Percentiles rank a stretch among this genome's conserved stretches.
phyloP scores from a whole-genome alignment of 2,888 invertebrate species.

The Endotricha flammealis region DNA sequence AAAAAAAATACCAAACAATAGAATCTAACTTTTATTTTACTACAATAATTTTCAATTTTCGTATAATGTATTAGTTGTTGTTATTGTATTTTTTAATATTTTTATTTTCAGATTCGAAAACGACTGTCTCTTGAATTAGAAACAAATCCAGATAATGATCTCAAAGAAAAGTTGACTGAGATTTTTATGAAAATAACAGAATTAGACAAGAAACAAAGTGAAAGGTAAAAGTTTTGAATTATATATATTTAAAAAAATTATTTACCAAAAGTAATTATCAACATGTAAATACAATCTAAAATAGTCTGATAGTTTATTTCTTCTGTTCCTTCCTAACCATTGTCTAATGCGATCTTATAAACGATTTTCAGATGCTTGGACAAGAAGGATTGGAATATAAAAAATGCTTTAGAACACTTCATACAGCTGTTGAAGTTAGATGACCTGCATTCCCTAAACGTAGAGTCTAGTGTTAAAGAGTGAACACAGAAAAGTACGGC shows the following conservation, averaged over 20 bases:
- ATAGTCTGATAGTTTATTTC: too few species aligned
- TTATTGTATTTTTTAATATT: constrained; percentile 9
- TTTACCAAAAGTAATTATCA: too few species aligned
- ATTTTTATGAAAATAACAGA: constrained; percentile 55
- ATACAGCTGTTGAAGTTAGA: constrained; percentile 43
- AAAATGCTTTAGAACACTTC: constrained; percentile 52
- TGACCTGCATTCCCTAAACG: constrained; percentile 33
- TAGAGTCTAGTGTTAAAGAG: too few species aligned
- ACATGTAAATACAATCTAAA: too few species aligned
- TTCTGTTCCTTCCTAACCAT: too few species aligned
- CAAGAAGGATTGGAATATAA: constrained; percentile 80
- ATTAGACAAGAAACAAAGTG: constrained; percentile 35
- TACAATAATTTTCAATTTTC: constrained; percentile 3
- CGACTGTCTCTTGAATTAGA: constrained; percentile 44
- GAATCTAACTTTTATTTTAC: too few species aligned
- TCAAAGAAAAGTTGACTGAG: constrained; percentile 40
- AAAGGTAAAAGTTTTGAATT: too few species aligned
- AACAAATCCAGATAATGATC: constrained; percentile 42
- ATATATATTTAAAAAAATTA: too few species aligned
- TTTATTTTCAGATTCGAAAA: constrained; percentile 39
- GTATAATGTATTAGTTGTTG: too few species aligned
- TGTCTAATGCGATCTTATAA: too few species aligned
- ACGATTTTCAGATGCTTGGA: constrained; percentile 80
- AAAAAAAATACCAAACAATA: not conserved
- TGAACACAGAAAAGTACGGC: too few species aligned